phyloP scores from a whole-genome alignment of 2,113 vertebrate genomes.

The Anthoscopus minutus region DNA sequence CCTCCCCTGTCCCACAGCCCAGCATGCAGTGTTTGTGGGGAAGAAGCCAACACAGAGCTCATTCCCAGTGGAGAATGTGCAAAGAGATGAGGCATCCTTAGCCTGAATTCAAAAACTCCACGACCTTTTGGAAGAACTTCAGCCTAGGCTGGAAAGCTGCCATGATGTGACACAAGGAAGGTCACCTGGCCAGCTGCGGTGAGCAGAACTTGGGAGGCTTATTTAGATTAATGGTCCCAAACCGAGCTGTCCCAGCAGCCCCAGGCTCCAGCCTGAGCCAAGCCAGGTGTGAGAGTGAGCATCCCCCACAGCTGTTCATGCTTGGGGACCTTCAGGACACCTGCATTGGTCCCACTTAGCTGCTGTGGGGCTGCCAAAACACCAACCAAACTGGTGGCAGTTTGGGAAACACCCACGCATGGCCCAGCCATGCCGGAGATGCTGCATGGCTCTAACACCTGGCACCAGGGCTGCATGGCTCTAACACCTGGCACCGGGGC shows the following conservation, averaged over 20 bases:
- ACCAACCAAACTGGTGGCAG: neutral
- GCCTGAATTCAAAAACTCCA: neutral
- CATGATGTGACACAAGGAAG: neutral
- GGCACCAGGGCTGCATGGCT: neutral
- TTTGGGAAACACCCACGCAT: neutral
- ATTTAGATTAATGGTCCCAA: neutral
- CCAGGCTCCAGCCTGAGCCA: neutral
- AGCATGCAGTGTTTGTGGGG: accelerated
- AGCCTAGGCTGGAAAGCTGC: neutral
- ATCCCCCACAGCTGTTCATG: neutral
- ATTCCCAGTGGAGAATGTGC: neutral
- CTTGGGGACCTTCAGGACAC: accelerated
- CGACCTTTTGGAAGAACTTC: neutral
- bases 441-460: neutral
- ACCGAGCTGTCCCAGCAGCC: neutral
- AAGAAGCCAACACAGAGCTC: neutral
- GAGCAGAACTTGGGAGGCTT: neutral
- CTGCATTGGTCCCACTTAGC: accelerated
- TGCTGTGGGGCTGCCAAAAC: neutral
- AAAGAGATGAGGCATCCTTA: neutral
- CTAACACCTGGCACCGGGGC: too few species aligned
- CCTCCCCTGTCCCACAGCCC: neutral
- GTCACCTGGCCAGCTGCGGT: neutral
- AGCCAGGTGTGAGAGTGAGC: neutral
- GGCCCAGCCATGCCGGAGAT: neutral